Percentiles rank a stretch among this genome's conserved stretches.
These are phyloP conservation scores for Chloropsis hardwickii DNA, from an alignment of 2,113 vertebrate genomes.

Conservation along the genomic window DNA sequence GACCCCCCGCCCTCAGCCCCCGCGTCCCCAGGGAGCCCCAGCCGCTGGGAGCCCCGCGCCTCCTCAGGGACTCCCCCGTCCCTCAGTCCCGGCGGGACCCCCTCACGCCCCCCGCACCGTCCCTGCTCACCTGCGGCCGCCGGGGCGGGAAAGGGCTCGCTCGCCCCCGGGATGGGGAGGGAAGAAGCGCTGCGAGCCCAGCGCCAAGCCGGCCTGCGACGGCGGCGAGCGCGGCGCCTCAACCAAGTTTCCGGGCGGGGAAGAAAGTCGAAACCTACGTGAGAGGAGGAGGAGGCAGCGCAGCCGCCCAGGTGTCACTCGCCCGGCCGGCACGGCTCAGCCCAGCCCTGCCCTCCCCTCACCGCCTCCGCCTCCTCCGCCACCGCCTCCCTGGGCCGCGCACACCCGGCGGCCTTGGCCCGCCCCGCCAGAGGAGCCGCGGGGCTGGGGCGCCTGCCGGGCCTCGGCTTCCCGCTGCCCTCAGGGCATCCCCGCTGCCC, in stretches of 20 bases:
- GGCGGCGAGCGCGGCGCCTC: not conserved
- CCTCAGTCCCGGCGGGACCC: not conserved
- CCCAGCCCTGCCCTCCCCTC: not conserved
- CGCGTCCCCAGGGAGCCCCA: not conserved
- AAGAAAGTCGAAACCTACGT: conserved; percentile 55
- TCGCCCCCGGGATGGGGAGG: not conserved
- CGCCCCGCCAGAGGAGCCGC: not conserved
- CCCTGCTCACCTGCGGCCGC: not conserved
- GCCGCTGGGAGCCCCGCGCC: not conserved
- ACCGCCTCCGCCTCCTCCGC: not conserved
- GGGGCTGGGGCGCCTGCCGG: accelerated
- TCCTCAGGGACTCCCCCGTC: not conserved
- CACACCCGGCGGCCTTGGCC: not conserved
- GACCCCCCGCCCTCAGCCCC: not conserved
- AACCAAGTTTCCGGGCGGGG: conserved; percentile 62
- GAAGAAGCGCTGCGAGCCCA: not conserved
- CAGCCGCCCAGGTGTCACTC: conserved; percentile 40
- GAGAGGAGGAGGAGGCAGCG: conserved; percentile 12
- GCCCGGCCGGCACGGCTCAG: not conserved
- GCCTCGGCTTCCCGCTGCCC: accelerated
- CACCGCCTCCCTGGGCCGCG: not conserved
- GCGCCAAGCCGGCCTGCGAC: not conserved
- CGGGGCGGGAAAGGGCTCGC: not conserved
- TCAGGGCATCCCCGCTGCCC: not conserved
- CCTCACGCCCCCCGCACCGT: not conserved